Base-by-base conservation (phyloP, 2,888 invertebrate genomes). In the Notocelia uddmanniana region DNA sequence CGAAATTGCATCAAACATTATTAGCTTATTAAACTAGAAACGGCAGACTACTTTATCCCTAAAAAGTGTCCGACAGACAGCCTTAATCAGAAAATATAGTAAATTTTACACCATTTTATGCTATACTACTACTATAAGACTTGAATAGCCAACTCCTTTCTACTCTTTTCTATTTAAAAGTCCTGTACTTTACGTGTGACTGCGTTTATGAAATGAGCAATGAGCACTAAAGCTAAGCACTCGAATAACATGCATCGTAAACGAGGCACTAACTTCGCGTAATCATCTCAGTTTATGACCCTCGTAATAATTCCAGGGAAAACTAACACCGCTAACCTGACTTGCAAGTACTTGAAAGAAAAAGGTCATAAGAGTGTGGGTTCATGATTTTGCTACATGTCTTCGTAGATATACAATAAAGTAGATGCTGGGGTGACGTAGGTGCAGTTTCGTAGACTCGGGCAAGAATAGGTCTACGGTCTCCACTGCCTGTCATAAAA, bases 211-310 rank as follows among this genome's bases (percentile, higher is more conserved):
- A 41, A 13, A 31, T 50, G 26, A 52, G 3, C n/a, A 57, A 59
- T 59, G 31, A 66, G 34, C 59, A 60, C 41, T 63, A 63, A 50
- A 52, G 52, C 63, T 73, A 54, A 63, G 37, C 59, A 54, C 58
- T 59, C 68, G 50, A 60, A 68, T 72, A 67, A 63, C 41, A 48
- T 19, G 19, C 54, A 15, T 45, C 59, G 54, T 48, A 21, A 69
- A 60, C 41, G 54, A 31, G 54, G 58, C 23, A 67, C 54, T 21
- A 59, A 54, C 60, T 67, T 31, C 23, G 48, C 45, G 15, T 58
- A 54, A 63, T 50, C 58, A 57, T 55, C 54, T 13, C n/a, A 57
- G 70, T 69, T 69, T 69, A 52, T 19, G 50, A 19, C 48, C 31
- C 11, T 21, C 18, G 50, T 59, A 59, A 67, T 67, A 67, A 68